phyloP scores from a whole-genome alignment of 2,888 invertebrate species.

The Euspilapteryx auroguttella region DNA sequence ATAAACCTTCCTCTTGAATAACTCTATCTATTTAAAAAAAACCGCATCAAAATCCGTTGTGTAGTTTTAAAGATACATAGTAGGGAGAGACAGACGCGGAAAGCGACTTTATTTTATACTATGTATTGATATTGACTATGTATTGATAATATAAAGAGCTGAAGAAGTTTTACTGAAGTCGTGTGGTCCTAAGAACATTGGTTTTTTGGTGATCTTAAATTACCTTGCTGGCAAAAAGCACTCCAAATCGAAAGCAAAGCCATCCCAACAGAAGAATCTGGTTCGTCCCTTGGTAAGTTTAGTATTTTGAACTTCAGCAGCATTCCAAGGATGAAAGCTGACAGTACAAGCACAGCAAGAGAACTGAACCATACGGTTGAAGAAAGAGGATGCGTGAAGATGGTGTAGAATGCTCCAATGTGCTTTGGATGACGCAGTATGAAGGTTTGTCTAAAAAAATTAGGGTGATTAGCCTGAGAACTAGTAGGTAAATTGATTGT shows the following conservation, averaged over 20 bases:
- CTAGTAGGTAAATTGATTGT: too few relatives aligned
- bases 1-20: too few relatives aligned
- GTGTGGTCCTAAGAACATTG: too few relatives aligned
- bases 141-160: too few relatives aligned
- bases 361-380: slow-evolving; percentile 60
- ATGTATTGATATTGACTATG: too few relatives aligned
- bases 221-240: slow-evolving; percentile 51
- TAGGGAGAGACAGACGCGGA: too few relatives aligned
- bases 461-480: too few relatives aligned
- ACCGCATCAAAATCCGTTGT: too few relatives aligned
- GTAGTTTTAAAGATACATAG: too few relatives aligned
- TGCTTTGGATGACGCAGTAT: slow-evolving; percentile 70
- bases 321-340: slow-evolving; percentile 15
- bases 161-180: too few relatives aligned
- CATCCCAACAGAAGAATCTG: slow-evolving; percentile 41
- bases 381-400: slow-evolving; percentile 66
- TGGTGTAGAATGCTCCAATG: slow-evolving; percentile 58
- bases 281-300: slow-evolving; percentile 12
- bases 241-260: slow-evolving; percentile 42
- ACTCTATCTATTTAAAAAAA: too few relatives aligned
- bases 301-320: slow-evolving; percentile 18
- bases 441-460: slow-evolving; percentile 57
- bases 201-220: neutral
- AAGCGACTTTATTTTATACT: too few relatives aligned
- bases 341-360: slow-evolving; percentile 22